These are phyloP conservation scores for Sebastes baramenuke DNA, from an alignment of 2,797 vertebrate genomes.

Conservation along the genomic window DNA sequence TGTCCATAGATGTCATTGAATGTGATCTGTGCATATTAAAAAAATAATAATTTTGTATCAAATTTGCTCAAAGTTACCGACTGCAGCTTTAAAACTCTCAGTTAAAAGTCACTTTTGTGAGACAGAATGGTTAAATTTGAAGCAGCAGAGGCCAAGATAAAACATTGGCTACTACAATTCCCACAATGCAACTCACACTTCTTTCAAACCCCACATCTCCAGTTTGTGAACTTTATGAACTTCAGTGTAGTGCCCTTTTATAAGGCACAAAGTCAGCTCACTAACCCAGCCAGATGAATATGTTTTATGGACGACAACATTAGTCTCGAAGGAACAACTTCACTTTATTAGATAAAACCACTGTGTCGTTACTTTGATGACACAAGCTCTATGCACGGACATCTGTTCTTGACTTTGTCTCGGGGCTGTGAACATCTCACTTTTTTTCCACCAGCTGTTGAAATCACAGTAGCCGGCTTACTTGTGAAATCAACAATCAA, in stretches of 20 bases:
- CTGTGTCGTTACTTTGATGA: background rate
- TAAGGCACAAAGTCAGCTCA: background rate
- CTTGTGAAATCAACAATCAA: background rate
- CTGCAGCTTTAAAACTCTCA: too few relatives aligned
- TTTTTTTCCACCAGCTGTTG: background rate
- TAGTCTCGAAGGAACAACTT: too few relatives aligned
- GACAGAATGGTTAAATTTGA: background rate
- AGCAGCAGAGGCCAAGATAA: too few relatives aligned
- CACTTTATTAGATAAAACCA: too few relatives aligned
- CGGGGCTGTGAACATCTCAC: too few relatives aligned
- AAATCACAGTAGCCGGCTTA: too few relatives aligned
- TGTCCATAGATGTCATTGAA: background rate
- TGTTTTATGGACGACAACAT: background rate
- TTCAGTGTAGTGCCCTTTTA: background rate
- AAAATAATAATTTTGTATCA: too few relatives aligned
- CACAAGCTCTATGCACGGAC: background rate
- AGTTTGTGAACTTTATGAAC: background rate
- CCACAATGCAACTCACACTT: background rate
- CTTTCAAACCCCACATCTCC: background rate
- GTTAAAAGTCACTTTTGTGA: background rate
- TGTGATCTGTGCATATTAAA: background rate
- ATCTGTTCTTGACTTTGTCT: background rate
- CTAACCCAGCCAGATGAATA: background rate
- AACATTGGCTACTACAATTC: background rate
- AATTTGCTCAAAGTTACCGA: too few relatives aligned